phyloP scores from a whole-genome alignment of 2,113 vertebrate genomes.

The Heptranchias perlo region DNA sequence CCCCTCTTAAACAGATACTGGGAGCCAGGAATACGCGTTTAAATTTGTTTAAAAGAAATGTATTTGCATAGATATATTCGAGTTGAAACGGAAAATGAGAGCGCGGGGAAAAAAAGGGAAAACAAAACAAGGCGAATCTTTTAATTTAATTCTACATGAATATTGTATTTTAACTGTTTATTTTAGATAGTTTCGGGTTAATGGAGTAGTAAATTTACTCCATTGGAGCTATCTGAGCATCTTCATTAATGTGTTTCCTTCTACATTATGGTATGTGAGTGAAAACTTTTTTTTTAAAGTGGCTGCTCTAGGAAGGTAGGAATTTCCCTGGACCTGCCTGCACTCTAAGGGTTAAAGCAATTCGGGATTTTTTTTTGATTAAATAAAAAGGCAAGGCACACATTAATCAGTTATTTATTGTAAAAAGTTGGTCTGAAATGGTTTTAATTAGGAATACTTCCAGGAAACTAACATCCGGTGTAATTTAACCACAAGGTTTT shows the following conservation, averaged over 20 bases:
- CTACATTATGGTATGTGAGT: background rate
- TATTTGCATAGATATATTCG: background rate
- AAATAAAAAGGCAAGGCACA: background rate
- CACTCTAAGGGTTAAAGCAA: background rate
- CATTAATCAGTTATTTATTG: conserved; percentile 32
- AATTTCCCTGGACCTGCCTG: background rate
- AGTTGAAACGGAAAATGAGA: background rate
- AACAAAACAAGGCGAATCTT: background rate
- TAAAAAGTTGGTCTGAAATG: conserved; percentile 33
- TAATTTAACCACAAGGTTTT: conserved; percentile 31
- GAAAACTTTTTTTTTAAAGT: background rate
- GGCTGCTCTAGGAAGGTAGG: background rate
- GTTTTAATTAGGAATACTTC: conserved; percentile 36
- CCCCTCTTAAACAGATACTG: background rate
- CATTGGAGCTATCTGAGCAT: background rate
- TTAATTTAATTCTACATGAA: background rate
- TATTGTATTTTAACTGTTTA: background rate
- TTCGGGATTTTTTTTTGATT: background rate
- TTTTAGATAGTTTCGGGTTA: background rate
- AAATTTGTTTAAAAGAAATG: background rate
- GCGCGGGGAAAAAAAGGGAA: background rate
- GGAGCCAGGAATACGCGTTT: background rate
- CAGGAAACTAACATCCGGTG: conserved; percentile 36
- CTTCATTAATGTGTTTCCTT: background rate
- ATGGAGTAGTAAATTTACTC: background rate